These are phyloP conservation scores for Andrena cerasifolii DNA, from an alignment of 1,140 invertebrate species.

Conservation along the genomic window DNA sequence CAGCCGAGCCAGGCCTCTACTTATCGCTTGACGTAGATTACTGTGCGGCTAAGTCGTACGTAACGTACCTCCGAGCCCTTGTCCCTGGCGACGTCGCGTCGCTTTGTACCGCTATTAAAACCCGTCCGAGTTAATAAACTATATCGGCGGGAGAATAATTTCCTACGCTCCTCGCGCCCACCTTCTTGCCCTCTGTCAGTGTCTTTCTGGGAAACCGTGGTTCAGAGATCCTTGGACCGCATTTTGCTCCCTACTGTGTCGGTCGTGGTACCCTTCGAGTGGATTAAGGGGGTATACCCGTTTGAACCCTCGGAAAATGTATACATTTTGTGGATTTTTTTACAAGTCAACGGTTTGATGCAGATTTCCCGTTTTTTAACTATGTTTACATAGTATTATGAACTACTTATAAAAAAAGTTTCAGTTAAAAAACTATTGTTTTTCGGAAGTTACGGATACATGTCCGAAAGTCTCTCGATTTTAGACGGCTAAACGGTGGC, in stretches of 20 bases:
- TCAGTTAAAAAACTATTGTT: no score
- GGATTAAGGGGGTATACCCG: no score
- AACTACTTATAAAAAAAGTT: no score
- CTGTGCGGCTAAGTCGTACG: constrained; percentile 32
- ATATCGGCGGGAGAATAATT: constrained; percentile 21
- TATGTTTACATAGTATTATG: no score
- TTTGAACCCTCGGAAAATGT: no score
- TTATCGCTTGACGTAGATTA: constrained; percentile 57
- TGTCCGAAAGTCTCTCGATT: no score
- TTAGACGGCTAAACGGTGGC: no score
- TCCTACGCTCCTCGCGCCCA: background rate
- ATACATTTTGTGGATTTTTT: no score
- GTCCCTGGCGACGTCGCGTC: constrained; percentile 22
- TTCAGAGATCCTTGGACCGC: no score
- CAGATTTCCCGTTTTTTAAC: no score
- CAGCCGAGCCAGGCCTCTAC: constrained; percentile 31
- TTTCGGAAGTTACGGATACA: no score
- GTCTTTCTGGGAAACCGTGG: background rate
- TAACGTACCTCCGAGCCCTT: constrained; percentile 33
- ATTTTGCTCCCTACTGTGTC: background rate
- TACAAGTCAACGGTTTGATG: no score
- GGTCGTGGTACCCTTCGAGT: background rate
- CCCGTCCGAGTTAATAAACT: constrained; percentile 55
- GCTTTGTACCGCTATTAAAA: constrained; percentile 56
- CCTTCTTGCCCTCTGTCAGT: background rate